Evolutionary conservation across 2,888 invertebrate species (phyloP).

Genomic region (Platycheirus rosarum): DNA sequence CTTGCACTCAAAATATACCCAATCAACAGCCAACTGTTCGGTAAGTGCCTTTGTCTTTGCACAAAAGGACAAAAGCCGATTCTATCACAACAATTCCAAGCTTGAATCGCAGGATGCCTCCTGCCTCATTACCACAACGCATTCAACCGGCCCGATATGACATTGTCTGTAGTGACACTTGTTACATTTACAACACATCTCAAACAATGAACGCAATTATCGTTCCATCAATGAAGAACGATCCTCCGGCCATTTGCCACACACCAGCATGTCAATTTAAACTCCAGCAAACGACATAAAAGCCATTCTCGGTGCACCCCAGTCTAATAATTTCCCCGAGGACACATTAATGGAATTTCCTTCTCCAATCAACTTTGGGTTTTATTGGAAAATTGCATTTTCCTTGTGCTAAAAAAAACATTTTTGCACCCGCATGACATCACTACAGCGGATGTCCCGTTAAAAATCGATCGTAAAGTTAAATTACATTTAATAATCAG

Average conservation of each 20-base stretch:
- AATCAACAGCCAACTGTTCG: constrained; percentile 2
- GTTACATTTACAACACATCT: constrained; percentile 41
- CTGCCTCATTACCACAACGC: constrained; percentile 11
- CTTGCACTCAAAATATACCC: not conserved
- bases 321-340: constrained; percentile 66
- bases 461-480: constrained; percentile 69
- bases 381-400: constrained; percentile 72
- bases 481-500: constrained; percentile 72
- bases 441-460: constrained; percentile 1
- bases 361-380: constrained; percentile 63
- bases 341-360: constrained; percentile 67
- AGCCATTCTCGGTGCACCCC: constrained; percentile 7
- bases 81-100: constrained; percentile 10
- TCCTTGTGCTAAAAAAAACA: constrained; percentile 12
- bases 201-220: constrained; percentile 66
- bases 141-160: not conserved
- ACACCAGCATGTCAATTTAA: constrained; percentile 29
- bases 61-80: not conserved
- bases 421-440: constrained; percentile 42
- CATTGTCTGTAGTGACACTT: constrained; percentile 34
- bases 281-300: constrained; percentile 15
- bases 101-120: constrained; percentile 12
- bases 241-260: constrained; percentile 29
- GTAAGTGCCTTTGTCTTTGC: not conserved
- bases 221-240: constrained; percentile 9